Conservation (phyloP, 92 coral and sea anemone genomes). For the Palythoa heliodiscus region DNA sequence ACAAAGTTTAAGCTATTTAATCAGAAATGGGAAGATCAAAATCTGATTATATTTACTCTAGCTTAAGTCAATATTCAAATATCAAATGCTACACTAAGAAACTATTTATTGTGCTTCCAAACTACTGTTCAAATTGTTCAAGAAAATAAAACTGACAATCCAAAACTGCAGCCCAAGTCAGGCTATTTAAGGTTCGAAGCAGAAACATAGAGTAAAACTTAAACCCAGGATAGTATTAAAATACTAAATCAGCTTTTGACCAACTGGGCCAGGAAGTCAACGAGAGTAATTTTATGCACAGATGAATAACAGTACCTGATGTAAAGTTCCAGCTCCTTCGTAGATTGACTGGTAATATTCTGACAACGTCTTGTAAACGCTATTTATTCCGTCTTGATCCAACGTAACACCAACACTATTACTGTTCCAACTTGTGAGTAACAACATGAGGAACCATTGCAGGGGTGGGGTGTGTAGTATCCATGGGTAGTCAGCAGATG, state of each 20-base stretch:
- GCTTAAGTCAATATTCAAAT: too few species aligned
- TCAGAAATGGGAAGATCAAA: too few species aligned
- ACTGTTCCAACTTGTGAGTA: slow-evolving; percentile 21
- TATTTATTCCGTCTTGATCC: slow-evolving; percentile 50
- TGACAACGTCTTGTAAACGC: slow-evolving; percentile 46
- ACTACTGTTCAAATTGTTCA: too few species aligned
- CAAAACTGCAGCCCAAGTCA: too few species aligned
- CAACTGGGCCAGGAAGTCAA: not conserved
- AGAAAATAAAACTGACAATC: too few species aligned
- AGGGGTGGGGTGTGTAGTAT: slow-evolving; percentile 33
- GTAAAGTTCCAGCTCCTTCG: slow-evolving; percentile 48
- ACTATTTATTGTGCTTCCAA: too few species aligned
- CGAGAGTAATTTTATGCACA: not conserved
- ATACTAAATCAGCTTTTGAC: not conserved
- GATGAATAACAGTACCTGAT: slow-evolving; percentile 45
- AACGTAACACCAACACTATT: slow-evolving; percentile 1
- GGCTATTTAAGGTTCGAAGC: too few species aligned
- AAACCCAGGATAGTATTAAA: too few species aligned
- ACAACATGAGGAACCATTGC: slow-evolving; percentile 24
- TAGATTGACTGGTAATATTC: slow-evolving; percentile 57
- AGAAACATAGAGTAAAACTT: too few species aligned
- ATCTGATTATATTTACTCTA: too few species aligned
- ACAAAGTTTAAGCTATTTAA: too few species aligned
- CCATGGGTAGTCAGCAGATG: slow-evolving; percentile 59
- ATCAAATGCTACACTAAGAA: too few species aligned